Conservation (phyloP, 2,113 vertebrate species). For the Thalassoma bifasciatum region DNA sequence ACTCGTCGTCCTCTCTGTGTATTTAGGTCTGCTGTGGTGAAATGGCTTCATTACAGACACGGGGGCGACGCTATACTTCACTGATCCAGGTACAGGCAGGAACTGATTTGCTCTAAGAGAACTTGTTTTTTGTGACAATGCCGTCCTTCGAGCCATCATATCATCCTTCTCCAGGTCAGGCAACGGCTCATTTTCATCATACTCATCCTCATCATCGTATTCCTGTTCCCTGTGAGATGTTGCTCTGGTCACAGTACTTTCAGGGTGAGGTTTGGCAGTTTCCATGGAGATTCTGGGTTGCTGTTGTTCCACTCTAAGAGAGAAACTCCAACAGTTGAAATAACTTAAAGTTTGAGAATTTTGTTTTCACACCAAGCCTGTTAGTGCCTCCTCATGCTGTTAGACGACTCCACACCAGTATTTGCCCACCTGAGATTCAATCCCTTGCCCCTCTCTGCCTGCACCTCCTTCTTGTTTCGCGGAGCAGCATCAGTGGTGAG, state of each 20-base stretch:
- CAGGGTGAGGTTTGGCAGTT: constrained; percentile 39
- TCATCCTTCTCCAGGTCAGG: constrained; percentile 86
- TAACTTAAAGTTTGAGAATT: constrained; percentile 27
- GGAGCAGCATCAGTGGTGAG: constrained; percentile 50
- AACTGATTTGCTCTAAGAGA: constrained; percentile 58
- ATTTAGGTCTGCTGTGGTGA: constrained; percentile 37
- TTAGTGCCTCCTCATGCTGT: constrained; percentile 52
- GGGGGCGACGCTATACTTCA: constrained; percentile 58
- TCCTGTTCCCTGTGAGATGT: not conserved
- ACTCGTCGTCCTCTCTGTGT: constrained; percentile 32
- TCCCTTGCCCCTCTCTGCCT: constrained; percentile 42
- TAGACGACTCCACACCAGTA: constrained; percentile 32
- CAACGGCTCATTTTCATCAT: constrained; percentile 49
- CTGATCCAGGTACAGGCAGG: constrained; percentile 77
- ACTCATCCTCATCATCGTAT: constrained; percentile 60
- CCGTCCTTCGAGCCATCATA: constrained; percentile 84
- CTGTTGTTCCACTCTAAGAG: constrained; percentile 69
- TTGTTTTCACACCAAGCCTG: constrained; percentile 34
- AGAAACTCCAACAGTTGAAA: constrained; percentile 58
- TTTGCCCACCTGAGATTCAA: constrained; percentile 69
- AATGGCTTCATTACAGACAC: constrained; percentile 43
- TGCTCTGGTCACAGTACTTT: constrained; percentile 10
- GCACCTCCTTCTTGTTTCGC: constrained; percentile 46
- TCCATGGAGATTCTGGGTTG: constrained; percentile 48
- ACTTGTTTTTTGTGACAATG: constrained; percentile 69